Evolutionary conservation across 2,888 invertebrate species (phyloP), one percentile per base, ranked within the genome.

Genomic region (Malachius bipustulatus): DNA sequence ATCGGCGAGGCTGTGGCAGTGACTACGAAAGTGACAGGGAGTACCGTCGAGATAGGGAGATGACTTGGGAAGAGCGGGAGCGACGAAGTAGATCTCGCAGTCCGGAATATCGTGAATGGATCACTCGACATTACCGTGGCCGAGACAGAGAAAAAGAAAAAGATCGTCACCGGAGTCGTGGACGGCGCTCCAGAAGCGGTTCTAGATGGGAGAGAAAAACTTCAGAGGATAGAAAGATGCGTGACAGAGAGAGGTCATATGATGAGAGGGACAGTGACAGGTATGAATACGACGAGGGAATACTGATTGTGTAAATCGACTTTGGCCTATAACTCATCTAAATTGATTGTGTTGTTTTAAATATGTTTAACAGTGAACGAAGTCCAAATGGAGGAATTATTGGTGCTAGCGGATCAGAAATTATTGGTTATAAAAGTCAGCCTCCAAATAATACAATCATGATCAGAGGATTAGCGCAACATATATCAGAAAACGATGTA

Each of bases 401-500:
- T 40, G 63, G 63, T 46, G 62, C 62, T 33, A 63, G 63, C 45
- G 63, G 63, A 31, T 59, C 61, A 14, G 62, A 63, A 55, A 63
- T 63, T 38, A 62, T 63, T 45, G 62, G 62, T 31, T 62, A 61
- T 46, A 63, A 63, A 51, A 63, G 62, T 47, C 64, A 63, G 39
- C 62, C 64, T 28, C 63, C 63, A 16, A 64, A 64, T 50, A 78
- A 77, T 57, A 82, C 81, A 37, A 77, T 82, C 36, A 80, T 82
- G 67, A 77, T 82, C 43, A 67, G 80, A 47, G 81, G 81, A 36
- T 63, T 83, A 37, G 77, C 79, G 14, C 74, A 77, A 47, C 80
- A 82, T 56, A 75, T 81, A 41, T 77, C 80, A 9, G 82, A 82
- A 61, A 77, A 77, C 58, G 82, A 82, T 64, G 79, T 80, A 68